phyloP scores from a whole-genome alignment of 2,113 vertebrate species.

The Pelecanoides urinatrix region DNA sequence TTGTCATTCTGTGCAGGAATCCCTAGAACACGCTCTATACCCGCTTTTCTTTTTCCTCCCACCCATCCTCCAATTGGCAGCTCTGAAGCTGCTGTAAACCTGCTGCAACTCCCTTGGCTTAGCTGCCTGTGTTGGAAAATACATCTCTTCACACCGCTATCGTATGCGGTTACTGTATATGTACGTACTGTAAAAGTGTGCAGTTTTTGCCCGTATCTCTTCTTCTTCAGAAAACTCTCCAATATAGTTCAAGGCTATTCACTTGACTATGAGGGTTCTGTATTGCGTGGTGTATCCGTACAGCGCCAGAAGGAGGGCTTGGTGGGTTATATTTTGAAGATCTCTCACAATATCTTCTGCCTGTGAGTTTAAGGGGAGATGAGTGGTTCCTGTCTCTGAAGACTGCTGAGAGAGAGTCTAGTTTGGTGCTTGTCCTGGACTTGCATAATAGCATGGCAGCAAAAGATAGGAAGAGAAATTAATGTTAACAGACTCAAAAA shows the following conservation, averaged over 20 bases:
- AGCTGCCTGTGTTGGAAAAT: not conserved
- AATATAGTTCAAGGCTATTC: not conserved
- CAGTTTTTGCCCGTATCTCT: not conserved
- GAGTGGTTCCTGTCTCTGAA: not conserved
- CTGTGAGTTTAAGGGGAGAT: not conserved
- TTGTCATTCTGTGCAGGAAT: not conserved
- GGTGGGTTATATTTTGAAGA: not conserved
- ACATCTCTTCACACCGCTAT: not conserved
- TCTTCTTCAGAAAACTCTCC: not conserved
- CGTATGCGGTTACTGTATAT: not conserved
- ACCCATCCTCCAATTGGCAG: not conserved
- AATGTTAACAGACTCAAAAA: not conserved
- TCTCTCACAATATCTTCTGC: not conserved
- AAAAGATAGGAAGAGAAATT: not conserved
- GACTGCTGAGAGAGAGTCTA: not conserved
- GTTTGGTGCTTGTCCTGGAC: not conserved
- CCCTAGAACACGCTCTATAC: not conserved
- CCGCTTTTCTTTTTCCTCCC: not conserved
- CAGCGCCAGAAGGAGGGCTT: not conserved
- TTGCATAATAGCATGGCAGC: not conserved
- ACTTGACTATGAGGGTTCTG: not conserved
- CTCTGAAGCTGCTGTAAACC: not conserved
- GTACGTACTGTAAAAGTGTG: fast-evolving
- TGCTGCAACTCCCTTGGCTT: not conserved
- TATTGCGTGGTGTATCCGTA: not conserved